These are phyloP conservation scores for Ichneumon xanthorius DNA, from an alignment of 2,888 invertebrate species.

Conservation along the genomic window DNA sequence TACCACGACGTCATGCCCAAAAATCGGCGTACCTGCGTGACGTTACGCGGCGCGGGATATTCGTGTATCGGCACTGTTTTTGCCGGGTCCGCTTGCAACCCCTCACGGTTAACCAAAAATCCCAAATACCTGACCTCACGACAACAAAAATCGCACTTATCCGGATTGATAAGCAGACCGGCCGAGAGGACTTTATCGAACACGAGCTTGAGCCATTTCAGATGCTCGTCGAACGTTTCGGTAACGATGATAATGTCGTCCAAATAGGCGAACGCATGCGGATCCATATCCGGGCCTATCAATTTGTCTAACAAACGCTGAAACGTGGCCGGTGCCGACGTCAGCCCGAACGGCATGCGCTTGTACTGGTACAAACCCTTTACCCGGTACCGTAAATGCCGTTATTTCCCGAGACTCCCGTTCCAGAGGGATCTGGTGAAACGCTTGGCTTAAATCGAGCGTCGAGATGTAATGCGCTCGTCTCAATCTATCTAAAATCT, in stretches of 20 bases:
- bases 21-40: background rate
- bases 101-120: constrained; percentile 16
- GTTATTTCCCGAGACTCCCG: constrained; percentile 70
- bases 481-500: constrained; percentile 74
- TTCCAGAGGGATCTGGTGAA: constrained; percentile 73
- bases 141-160: constrained; percentile 1
- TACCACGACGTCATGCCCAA: constrained; percentile 42
- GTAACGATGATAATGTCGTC: constrained; percentile 62
- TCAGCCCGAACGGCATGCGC: constrained; percentile 75
- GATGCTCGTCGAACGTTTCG: constrained; percentile 35
- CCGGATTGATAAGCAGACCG: constrained; percentile 14
- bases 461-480: no score
- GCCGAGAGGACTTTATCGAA: constrained; percentile 15
- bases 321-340: constrained; percentile 74
- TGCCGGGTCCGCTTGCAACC: constrained; percentile 26
- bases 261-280: constrained; percentile 56
- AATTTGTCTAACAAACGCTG: constrained; percentile 74
- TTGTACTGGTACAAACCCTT: constrained; percentile 75
- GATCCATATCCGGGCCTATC: constrained; percentile 67
- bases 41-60: background rate
- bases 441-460: constrained; percentile 76
- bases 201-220: constrained; percentile 14
- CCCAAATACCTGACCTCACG: constrained; percentile 25
- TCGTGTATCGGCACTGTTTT: constrained; percentile 4
- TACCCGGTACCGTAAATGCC: constrained; percentile 75